Conservation (phyloP, 2,113 vertebrate genomes). For the Nyctibius bracteatus region DNA sequence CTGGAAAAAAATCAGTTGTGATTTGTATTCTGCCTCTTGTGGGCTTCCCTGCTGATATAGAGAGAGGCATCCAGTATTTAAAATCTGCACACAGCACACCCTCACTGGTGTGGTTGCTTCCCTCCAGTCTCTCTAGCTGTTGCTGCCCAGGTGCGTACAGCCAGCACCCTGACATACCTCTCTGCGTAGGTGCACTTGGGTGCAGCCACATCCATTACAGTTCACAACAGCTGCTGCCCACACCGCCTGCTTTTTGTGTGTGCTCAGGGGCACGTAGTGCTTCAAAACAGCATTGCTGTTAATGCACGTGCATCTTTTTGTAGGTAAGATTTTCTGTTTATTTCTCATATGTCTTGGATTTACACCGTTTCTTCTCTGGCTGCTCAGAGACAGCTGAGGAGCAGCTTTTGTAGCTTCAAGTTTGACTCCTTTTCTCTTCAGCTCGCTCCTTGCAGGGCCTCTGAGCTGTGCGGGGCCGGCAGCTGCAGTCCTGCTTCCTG, state of each 20-base stretch:
- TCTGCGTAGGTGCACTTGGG: accelerated
- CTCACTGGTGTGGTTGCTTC: neutral
- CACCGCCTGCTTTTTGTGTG: neutral
- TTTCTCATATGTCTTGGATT: neutral
- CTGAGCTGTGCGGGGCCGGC: neutral
- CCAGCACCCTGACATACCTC: neutral
- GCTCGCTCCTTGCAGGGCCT: neutral
- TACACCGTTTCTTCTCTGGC: neutral
- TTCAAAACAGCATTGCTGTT: neutral
- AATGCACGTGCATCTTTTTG: neutral
- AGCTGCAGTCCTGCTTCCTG: neutral
- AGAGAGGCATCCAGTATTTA: neutral
- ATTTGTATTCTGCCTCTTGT: neutral
- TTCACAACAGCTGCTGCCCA: accelerated
- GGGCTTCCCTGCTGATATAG: neutral
- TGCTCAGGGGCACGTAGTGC: neutral
- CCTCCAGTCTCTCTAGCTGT: neutral
- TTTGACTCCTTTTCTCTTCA: neutral
- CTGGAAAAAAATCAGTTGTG: neutral
- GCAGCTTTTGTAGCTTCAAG: neutral
- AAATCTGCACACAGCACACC: neutral
- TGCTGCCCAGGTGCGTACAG: accelerated
- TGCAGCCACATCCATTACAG: accelerated
- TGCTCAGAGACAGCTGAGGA: neutral
- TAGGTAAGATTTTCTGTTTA: neutral